phyloP scores from a whole-genome alignment of 2,888 invertebrate genomes.

The Acanthacorydalis orientalis region DNA sequence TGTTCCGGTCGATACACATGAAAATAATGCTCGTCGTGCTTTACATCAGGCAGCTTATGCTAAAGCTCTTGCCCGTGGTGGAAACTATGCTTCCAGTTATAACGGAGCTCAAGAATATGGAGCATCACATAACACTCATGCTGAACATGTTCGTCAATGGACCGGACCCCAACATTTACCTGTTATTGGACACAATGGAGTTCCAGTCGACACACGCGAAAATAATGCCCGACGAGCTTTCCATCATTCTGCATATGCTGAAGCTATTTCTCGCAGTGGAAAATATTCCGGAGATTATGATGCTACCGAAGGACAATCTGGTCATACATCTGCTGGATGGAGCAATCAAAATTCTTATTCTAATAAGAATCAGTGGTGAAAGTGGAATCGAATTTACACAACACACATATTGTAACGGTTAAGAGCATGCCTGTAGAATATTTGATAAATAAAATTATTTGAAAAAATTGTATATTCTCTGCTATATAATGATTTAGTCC shows the following conservation, averaged over 20 bases:
- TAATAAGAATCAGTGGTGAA: too few relatives aligned
- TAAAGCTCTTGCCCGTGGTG: constrained; percentile 8
- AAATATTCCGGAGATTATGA: constrained; percentile 18
- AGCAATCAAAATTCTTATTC: too few relatives aligned
- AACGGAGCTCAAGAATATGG: constrained; percentile 1
- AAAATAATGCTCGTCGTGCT: neutral
- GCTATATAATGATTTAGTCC: too few relatives aligned
- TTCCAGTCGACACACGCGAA: constrained; percentile 41
- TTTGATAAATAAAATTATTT: too few relatives aligned
- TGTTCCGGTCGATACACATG: neutral
- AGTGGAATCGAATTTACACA: too few relatives aligned
- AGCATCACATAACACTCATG: neutral
- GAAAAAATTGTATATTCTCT: too few relatives aligned
- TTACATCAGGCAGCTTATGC: constrained; percentile 1
- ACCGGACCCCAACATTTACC: constrained; percentile 13
- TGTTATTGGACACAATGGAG: too few relatives aligned
- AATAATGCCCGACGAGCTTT: constrained; percentile 31
- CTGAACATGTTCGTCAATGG: neutral
- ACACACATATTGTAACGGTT: too few relatives aligned
- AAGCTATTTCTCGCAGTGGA: constrained; percentile 15
- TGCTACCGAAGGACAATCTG: too few relatives aligned
- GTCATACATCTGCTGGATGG: too few relatives aligned
- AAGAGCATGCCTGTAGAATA: too few relatives aligned
- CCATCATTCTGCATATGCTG: too few relatives aligned
- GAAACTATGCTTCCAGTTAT: neutral